Evolutionary conservation across 2,888 invertebrate genomes (phyloP), one percentile per base, ranked within the genome.

Genomic region (Calameuta pallipes): DNA sequence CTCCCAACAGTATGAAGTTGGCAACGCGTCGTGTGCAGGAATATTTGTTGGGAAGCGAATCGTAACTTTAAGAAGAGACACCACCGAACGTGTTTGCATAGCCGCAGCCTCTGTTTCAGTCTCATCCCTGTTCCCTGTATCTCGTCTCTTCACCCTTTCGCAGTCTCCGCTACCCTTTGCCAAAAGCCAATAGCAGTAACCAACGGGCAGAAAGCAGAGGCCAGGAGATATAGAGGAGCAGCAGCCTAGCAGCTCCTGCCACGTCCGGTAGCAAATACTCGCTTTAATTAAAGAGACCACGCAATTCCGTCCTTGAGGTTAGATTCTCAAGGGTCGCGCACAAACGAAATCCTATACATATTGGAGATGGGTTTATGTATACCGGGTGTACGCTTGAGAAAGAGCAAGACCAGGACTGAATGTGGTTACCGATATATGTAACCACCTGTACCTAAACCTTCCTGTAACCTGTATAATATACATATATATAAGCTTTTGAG

Each of bases 221-320:
- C 56, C 56, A 9, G 6, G 23, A 56, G 56, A 23, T 23, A 23
- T 9, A 23, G 56, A 23, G 56, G 6, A 56, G 41, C 0, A 23
- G 56, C 56, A 56, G 56, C 23, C 56, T 23, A 2, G 23, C 56
- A 9, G 56, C 56, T 34, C 71, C 71, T 33, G 13, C 71, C 78
- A 78, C 78, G 78, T 78, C 75, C 78, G 75, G 75, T 75, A 74
- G 78, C 75, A 78, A 78, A 78, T 78, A 78, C 78, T 71, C 33
- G 78, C 35, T 78, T 78, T 78, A 78, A 78, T 78, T 78, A 78
- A 75, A 78, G 78, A 75, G 75, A 78, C 78, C 78, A 74, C 70
- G 75, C 78, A 78, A 78, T 78, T 78, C 75, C 75, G 74, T 75
- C 75, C 75, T 31, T 74, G 75, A 75, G 75, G 75, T 71, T 75